Evolutionary conservation across 2,113 vertebrate species (phyloP), one percentile per base, ranked within the genome.

Genomic region (Empidonax alnorum): DNA sequence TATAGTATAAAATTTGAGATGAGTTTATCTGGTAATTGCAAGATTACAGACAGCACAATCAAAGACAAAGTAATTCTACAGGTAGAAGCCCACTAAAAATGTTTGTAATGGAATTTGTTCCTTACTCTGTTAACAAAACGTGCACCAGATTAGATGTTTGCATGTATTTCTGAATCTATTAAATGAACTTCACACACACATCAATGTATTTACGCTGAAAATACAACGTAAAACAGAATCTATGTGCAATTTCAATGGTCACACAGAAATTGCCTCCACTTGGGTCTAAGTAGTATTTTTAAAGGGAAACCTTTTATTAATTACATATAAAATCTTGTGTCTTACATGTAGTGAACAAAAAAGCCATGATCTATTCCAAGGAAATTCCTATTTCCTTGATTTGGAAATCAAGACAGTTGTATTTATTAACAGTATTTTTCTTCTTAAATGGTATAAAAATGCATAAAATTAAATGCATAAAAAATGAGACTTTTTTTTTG

Each of bases 11-110:
- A 84, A 89, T 79, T 80, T 74, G 50, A 75, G 44, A 78, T 56
- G 27, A 71, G 13, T 80, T 95, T 87, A 84, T 88, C 80, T 52
- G n/a, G 31, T 87, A 80, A 66, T 66, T 73, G 82, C 89, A 95
- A 63, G 84, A 93, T 87, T 93, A 92, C 8, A 30, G 63, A 69
- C 44, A 62, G 78, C 58, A 39, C 20, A 49, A 61, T 91, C 41
- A 85, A 89, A 94, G 71, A 44, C 62, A 46, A 82, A 58, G 66
- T 30, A 42, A 15, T 31, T 12, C 13, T 33, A 35, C 24, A 73
- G 58, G 49, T 84, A 1, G 67, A 63, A 50, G 33, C 42, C 33
- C 56, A 59, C n/a, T 59, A 7, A 59, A 59, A 56, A 33, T 20
- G 30, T 31, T 55, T 33, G 30, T 31, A 55, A 33, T 21, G 53